Evolutionary conservation across 2,797 vertebrate genomes (phyloP), one percentile per base, ranked within the genome.

Genomic region (Scarus forsteni): DNA sequence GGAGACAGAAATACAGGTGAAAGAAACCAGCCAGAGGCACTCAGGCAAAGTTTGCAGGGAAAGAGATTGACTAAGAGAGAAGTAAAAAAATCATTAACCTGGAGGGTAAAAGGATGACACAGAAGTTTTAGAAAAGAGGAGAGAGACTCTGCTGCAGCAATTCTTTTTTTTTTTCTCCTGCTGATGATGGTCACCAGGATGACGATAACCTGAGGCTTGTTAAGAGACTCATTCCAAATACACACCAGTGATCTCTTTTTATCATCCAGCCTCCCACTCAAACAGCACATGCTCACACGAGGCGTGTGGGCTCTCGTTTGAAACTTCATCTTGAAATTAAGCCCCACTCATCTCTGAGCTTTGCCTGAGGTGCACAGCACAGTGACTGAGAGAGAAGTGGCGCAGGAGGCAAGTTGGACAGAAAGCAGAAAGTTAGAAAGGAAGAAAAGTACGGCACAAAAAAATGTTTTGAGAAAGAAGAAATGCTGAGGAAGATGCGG

Each of bases 321-420:
- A 88, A 81, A 88, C 70, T 70, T 82, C 64, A 70, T 77, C 77
- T 82, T 9, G 14, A 86, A 90, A 86, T 85, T 76, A 86, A 75
- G 66, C 73, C 51, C 61, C 63, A 73, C 83, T 88, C 80, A 60
- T 87, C 57, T 80, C 71, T 73, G 74, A 73, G 75, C 78, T 73
- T 79, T 36, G 82, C 86, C 81, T 34, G 63, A 81, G 86, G 84
- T 74, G 80, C 56, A 12, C 55, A 82, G 77, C 67, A 65, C 43
- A 63, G 63, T 57, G 44, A 48, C 59, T 40, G 79, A 51, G 80
- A 79, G 48, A 76, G 69, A 66, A 72, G 66, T 56, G 65, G 60
- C 71, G 76, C 73, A 77, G 70, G 11, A 63, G 72, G 46, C 73
- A 54, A 72, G 67, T 40, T 11, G 27, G 39, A 45, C 39, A 55